phyloP scores from a whole-genome alignment of 2,888 invertebrate species.

The Monoplex corrugatus region DNA sequence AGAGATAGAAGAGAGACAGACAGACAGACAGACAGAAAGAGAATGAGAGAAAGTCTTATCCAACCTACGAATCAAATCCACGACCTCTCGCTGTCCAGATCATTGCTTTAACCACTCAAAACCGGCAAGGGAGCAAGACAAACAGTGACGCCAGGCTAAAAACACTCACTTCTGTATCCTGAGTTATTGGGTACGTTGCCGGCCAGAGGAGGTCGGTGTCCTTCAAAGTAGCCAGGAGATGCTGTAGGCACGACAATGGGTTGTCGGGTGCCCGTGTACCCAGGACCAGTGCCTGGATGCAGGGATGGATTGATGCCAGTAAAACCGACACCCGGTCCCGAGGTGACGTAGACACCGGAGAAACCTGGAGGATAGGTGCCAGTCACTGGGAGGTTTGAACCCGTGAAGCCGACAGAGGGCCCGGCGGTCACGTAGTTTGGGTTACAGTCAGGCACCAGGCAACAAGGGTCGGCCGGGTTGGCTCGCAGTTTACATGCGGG shows the following conservation, averaged over 20 bases:
- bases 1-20: too few relatives aligned
- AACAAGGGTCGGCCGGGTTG: slow-evolving; percentile 56
- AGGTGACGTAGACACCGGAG: neutral
- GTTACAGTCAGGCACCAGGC: slow-evolving; percentile 58
- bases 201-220: slow-evolving; percentile 48
- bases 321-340: neutral
- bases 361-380: neutral
- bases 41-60: too few relatives aligned
- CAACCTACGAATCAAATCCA: too few relatives aligned
- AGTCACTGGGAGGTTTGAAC: neutral
- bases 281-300: slow-evolving; percentile 51
- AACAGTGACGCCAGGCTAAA: too few relatives aligned
- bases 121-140: too few relatives aligned
- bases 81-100: too few relatives aligned
- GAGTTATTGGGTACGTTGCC: slow-evolving; percentile 17
- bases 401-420: neutral
- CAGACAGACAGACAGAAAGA: too few relatives aligned
- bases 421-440: slow-evolving; percentile 55
- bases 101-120: too few relatives aligned
- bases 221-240: slow-evolving; percentile 63
- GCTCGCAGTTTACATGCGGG: slow-evolving; percentile 45
- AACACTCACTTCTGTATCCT: slow-evolving; percentile 43
- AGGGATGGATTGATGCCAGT: slow-evolving; percentile 49
- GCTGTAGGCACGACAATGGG: slow-evolving; percentile 62
- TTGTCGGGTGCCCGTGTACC: slow-evolving; percentile 59